phyloP scores from a whole-genome alignment of 92 coral and sea anemone species.

The Muricea muricata region DNA sequence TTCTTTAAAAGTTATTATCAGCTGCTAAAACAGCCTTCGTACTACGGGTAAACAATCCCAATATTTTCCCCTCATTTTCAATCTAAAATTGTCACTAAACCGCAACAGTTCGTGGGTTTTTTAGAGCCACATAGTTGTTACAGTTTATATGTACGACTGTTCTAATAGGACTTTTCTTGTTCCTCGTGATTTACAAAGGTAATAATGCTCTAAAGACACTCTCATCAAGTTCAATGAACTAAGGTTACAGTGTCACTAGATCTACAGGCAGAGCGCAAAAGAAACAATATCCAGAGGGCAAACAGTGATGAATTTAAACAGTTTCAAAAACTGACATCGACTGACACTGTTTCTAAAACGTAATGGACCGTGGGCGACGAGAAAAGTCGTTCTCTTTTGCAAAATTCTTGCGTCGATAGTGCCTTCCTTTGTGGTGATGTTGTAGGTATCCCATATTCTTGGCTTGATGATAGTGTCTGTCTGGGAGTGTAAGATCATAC shows the following conservation, averaged over 20 bases:
- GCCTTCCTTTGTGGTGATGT: slow-evolving; percentile 40
- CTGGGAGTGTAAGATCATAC: slow-evolving; percentile 29
- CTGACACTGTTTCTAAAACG: not conserved
- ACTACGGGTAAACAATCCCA: not conserved
- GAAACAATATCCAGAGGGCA: not conserved
- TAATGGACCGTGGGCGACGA: slow-evolving; percentile 31
- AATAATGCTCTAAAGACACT: too few relatives aligned
- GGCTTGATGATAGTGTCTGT: slow-evolving; percentile 19
- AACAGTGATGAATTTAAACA: not conserved
- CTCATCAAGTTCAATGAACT: too few relatives aligned
- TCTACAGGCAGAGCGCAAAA: too few relatives aligned
- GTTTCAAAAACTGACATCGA: not conserved
- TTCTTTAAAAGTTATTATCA: not conserved
- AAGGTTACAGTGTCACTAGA: too few relatives aligned
- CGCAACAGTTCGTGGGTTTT: too few relatives aligned
- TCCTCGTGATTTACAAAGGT: too few relatives aligned
- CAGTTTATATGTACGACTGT: too few relatives aligned
- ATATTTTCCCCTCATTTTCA: not conserved
- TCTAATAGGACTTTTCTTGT: too few relatives aligned
- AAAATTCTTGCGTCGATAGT: slow-evolving; percentile 17
- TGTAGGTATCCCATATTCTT: slow-evolving; percentile 26
- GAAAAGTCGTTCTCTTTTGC: slow-evolving; percentile 14
- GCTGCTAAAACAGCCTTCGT: not conserved
- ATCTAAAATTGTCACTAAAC: too few relatives aligned
- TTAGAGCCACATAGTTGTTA: too few relatives aligned